Base-by-base conservation (phyloP, 2,113 vertebrate genomes). In the Bagarius yarrelli region DNA sequence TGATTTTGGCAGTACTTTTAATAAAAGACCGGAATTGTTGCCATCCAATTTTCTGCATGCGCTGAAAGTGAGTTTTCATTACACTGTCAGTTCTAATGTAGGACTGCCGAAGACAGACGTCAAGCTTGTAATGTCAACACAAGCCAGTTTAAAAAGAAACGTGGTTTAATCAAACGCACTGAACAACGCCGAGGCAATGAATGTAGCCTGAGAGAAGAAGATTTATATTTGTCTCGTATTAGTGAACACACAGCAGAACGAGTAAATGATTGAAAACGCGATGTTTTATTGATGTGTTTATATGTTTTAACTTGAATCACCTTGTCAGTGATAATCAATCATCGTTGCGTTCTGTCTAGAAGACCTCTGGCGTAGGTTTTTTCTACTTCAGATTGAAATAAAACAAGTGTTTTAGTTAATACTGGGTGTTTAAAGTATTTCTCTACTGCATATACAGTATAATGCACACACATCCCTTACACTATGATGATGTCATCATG, bases 61-160 rank as follows among this genome's bases (percentile, higher is more conserved):
- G 63, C 19, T 52, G 73, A 60, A 77, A 82, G 81, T 82, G 81
- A 69, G 81, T 82, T 82, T 82, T 82, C 81, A 82, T 82, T 82
- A 82, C 59, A 44, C 30, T 77, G 81, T 82, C 81, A 76, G 40
- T 82, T 82, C 63, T 82, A 82, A 77, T 77, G 73, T 44, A 34
- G 73, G 81, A 55, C 61, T 25, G 36, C 81, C 50, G 73, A 77
- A 69, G 63, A 76, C 64, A 69, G 63, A 32, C 80, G 67, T 81
- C 63, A 76, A 57, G 80, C 72, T 57, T 56, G 55, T 73, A 56
- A 75, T 76, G 80, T 76, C 72, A 57, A 76, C 80, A 44, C 72
- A 13, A 76, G 81, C 81, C 53, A 25, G 44, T 76, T 40, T 60
- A 30, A 76, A 82, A 67, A 50, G 81, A 50, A 77, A 32, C 36